Conservation (phyloP, 1,140 invertebrate species). For the Neodiprion virginianus region DNA sequence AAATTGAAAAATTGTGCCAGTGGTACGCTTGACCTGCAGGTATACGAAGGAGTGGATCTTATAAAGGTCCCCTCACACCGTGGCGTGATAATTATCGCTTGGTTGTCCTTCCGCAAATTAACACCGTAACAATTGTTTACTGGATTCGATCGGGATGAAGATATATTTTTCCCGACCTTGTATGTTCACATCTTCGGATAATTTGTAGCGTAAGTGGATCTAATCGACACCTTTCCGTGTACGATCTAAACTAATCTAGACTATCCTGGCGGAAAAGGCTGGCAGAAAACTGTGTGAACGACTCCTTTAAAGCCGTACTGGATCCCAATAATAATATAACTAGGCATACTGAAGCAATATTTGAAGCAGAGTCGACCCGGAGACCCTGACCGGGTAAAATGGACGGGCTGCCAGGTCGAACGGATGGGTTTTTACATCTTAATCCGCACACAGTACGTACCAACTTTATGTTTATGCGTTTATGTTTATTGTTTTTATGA, state of each 20-base stretch:
- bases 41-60: neutral
- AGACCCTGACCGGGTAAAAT: constrained; percentile 8
- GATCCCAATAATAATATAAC: constrained; percentile 18
- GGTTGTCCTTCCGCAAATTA: no score
- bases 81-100: neutral
- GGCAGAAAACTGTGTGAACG: neutral
- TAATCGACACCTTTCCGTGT: no score
- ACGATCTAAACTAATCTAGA: no score
- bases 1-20: neutral
- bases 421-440: constrained; percentile 35
- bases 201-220: no score
- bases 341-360: constrained; percentile 20
- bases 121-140: no score
- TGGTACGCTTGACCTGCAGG: neutral
- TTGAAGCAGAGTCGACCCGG: constrained; percentile 10
- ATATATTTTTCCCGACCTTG: no score
- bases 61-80: neutral
- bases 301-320: neutral
- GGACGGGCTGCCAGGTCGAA: constrained; percentile 18
- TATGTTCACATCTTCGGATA: no score
- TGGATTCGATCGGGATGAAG: no score
- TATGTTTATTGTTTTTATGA: constrained; percentile 48
- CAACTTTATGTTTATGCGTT: constrained; percentile 38
- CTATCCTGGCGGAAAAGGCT: no score
- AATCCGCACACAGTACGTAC: constrained; percentile 38